phyloP scores from a whole-genome alignment of 1,140 invertebrate species.

The Dreissena polymorpha region DNA sequence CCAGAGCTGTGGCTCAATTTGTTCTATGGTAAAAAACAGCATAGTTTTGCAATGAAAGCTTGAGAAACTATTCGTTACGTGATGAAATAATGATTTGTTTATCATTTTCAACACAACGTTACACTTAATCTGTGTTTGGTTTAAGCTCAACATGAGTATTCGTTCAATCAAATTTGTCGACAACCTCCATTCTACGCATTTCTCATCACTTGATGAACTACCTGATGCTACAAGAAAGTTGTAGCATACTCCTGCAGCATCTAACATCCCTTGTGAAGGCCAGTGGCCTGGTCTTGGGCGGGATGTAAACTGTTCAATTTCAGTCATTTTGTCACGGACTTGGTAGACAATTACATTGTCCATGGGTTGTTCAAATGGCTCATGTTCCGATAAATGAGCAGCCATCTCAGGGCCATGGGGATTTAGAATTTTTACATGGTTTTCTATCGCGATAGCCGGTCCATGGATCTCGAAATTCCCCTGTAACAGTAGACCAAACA shows the following conservation, averaged over 20 bases:
- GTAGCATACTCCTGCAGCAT: neutral
- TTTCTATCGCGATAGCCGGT: too few species aligned
- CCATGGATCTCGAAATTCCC: too few species aligned
- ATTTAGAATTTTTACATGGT: too few species aligned
- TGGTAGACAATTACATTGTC: too few species aligned
- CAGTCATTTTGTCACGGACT: too few species aligned
- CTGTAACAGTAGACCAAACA: too few species aligned
- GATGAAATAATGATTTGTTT: constrained; percentile 9
- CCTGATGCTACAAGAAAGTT: constrained; percentile 2
- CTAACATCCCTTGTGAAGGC: neutral
- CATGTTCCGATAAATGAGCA: too few species aligned
- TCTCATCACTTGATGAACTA: neutral
- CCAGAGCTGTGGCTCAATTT: constrained; percentile 5
- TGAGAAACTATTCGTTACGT: neutral
- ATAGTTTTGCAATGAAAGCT: constrained; percentile 16
- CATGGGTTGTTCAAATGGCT: too few species aligned
- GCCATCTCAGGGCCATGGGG: too few species aligned
- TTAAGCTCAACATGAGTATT: constrained; percentile 3
- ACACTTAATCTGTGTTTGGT: constrained; percentile 2
- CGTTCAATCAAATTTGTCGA: constrained; percentile 12
- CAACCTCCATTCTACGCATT: constrained; percentile 14
- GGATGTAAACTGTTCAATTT: too few species aligned
- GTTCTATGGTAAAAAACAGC: constrained; percentile 3
- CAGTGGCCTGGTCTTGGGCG: neutral
- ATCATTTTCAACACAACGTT: constrained; percentile 29